Base-by-base conservation (phyloP, 64 coral and sea anemone genomes). In the Trachythela sp. region DNA sequence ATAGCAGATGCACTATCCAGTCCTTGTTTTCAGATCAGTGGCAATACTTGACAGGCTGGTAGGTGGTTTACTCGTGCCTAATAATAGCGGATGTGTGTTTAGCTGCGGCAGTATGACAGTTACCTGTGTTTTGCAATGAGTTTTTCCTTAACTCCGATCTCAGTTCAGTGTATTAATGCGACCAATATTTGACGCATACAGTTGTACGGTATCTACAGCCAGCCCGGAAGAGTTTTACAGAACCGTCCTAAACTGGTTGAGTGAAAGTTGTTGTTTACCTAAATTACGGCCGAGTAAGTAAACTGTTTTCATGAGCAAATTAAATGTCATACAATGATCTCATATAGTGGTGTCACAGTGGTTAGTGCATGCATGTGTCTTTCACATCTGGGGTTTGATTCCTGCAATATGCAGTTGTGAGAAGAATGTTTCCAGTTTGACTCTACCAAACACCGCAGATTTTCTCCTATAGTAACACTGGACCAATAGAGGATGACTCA, bases 211-310 rank as follows among this genome's bases (percentile, higher is more conserved):
- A 37, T 93, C 93, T 0, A 93, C 93, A 45, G 80, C 48, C 39
- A 95, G 84, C 35, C 86, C 85, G 67, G 93, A 99, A 48, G 96
- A 99, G 31, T 99, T 99, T 34, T 99, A 89, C 89, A 72, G 88
- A 26, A 94, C 91, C 24, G 93, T 99, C 36, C 70, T 94, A 5
- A 85, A 58, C 18, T 99, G 96, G 96, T 42, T 99, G 17, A 94
- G 95, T 20, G 90, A 99, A 70, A 94, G 91, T 10, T 99, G 96
- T n/a, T 94, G 93, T 32, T 87, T 99, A 48, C 96, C 96, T 18
- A 90, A 91, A 39, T 89, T 99, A 5, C 91, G 96, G 93, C 96
- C 96, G 89, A 93, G 96, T 95, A 33, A 89, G 92, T 30, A 10
- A n/a, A 17, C 0, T 48, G 26, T 6, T 75, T 38, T 68, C 1